Conservation (phyloP, 2,113 vertebrate genomes). For the Odocoileus virginianus region DNA sequence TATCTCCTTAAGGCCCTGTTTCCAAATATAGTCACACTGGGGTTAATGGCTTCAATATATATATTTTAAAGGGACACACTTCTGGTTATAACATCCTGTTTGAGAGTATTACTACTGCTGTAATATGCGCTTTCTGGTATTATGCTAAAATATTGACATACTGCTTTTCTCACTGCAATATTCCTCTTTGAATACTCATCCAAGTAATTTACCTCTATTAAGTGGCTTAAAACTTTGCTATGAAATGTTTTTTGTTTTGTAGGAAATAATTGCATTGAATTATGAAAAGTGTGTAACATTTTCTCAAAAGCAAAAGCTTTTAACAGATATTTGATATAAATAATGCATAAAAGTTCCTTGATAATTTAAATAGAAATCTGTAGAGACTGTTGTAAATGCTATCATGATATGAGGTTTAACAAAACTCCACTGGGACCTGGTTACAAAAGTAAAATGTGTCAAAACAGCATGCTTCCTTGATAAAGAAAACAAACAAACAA, state of each 20-base stretch:
- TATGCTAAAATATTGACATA: background rate
- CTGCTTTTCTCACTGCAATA: background rate
- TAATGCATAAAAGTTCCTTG: constrained; percentile 60
- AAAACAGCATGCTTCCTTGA: constrained; percentile 1
- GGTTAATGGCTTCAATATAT: background rate
- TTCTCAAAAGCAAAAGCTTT: constrained; percentile 57
- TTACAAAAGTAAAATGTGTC: constrained; percentile 46
- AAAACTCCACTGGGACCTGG: constrained; percentile 16
- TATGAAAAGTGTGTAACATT: constrained; percentile 65
- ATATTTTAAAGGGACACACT: background rate
- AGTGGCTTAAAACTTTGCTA: constrained; percentile 49
- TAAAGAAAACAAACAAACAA: constrained; percentile 7
- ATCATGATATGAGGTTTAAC: constrained; percentile 39
- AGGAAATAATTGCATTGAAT: constrained; percentile 29
- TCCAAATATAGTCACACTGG: background rate
- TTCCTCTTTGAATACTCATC: background rate
- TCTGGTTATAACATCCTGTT: background rate
- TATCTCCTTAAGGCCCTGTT: background rate
- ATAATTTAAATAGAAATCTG: constrained; percentile 57
- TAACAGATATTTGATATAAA: constrained; percentile 56
- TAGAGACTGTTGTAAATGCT: constrained; percentile 45
- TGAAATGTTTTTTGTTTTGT: constrained; percentile 54
- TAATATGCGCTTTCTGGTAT: background rate
- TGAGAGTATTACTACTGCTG: background rate
- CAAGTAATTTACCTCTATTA: constrained; percentile 35